Evolutionary conservation across 1,140 invertebrate genomes (phyloP).

Genomic region (Bombus cullumanus): DNA sequence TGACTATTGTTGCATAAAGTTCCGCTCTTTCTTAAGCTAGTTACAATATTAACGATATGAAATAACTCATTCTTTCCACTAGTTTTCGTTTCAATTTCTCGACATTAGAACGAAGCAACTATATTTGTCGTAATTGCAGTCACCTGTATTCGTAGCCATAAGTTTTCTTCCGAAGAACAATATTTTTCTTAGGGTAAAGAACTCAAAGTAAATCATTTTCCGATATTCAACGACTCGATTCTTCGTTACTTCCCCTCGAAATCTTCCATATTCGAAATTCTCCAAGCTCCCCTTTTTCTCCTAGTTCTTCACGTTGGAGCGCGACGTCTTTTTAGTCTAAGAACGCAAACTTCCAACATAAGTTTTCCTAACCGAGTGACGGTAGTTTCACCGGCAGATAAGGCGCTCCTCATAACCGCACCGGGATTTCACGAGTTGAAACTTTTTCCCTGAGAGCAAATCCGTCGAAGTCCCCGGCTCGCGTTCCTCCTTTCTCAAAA

Average conservation of each 20-base stretch:
- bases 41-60: no score
- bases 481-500: conserved; percentile 15
- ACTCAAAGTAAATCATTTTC: not conserved
- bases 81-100: no score
- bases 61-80: no score
- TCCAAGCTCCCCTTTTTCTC: conserved; percentile 9
- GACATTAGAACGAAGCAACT: not conserved
- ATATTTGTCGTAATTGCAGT: not conserved
- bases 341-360: conserved; percentile 62
- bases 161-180: not conserved
- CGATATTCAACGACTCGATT: not conserved
- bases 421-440: conserved; percentile 66
- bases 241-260: conserved; percentile 20
- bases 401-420: conserved; percentile 68
- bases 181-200: not conserved
- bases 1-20: no score
- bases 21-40: no score
- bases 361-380: conserved; percentile 70
- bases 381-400: conserved; percentile 66
- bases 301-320: conserved; percentile 9
- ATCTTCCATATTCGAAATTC: conserved; percentile 44
- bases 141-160: not conserved
- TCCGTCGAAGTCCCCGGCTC: conserved; percentile 49
- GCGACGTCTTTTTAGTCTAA: conserved; percentile 59
- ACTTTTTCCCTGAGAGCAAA: conserved; percentile 65